phyloP scores from a whole-genome alignment of 92 coral and sea anemone genomes.

The Montipora capitata region DNA sequence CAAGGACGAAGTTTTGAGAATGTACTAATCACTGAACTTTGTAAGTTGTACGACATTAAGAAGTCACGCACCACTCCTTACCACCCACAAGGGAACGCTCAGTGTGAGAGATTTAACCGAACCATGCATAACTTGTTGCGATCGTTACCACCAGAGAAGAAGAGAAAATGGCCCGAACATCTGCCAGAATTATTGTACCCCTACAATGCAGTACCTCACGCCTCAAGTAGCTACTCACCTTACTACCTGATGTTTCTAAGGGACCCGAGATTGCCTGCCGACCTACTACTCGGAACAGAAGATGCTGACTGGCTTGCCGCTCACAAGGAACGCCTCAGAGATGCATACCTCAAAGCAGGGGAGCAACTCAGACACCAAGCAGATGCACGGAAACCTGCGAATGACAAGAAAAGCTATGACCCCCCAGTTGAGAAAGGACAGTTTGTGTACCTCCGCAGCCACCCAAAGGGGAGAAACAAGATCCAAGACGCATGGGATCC shows the following conservation, averaged over 20 bases:
- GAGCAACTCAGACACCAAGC: constrained; percentile 62
- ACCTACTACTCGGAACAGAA: neutral
- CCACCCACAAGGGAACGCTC: too few species aligned
- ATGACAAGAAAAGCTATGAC: constrained; percentile 48
- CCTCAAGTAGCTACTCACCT: neutral
- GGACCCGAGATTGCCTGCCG: neutral
- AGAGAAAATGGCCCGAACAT: neutral
- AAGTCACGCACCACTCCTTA: too few species aligned
- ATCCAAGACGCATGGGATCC: constrained; percentile 75
- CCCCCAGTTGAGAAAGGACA: constrained; percentile 55
- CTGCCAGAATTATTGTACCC: neutral
- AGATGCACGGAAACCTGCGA: constrained; percentile 41
- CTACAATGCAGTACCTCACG: neutral
- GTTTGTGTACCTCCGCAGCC: constrained; percentile 61
- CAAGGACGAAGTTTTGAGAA: too few species aligned
- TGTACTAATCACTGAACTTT: too few species aligned
- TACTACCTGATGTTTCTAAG: neutral
- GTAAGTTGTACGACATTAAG: too few species aligned
- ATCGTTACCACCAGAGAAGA: neutral
- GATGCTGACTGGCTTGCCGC: neutral
- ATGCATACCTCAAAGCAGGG: constrained; percentile 64
- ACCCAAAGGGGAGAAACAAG: constrained; percentile 66
- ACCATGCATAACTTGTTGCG: neutral
- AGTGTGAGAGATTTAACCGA: neutral
- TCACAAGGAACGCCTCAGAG: neutral